Evolutionary conservation across 2,113 vertebrate genomes (phyloP).

Genomic region (Aspiorhynchus laticeps): DNA sequence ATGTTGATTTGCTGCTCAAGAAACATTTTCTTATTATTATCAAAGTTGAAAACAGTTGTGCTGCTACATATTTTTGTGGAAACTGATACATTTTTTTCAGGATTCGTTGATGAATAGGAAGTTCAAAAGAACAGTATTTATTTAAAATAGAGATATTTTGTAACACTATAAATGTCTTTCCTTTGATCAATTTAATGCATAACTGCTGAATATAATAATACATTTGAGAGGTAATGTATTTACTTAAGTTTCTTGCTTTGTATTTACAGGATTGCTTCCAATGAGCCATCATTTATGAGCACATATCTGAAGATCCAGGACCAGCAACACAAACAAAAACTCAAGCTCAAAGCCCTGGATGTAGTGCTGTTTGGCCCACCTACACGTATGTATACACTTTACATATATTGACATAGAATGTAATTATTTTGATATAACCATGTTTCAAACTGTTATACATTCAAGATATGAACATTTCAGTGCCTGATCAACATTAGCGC

Average conservation of each 20-base stretch:
- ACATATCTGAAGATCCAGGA: constrained; percentile 90
- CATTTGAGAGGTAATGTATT: background rate
- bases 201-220: background rate
- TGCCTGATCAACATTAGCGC: background rate
- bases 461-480: background rate
- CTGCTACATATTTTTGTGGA: background rate
- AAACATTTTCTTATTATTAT: background rate
- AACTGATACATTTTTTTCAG: background rate
- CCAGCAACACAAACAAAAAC: constrained; percentile 95
- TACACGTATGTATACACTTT: constrained; percentile 81
- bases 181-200: background rate
- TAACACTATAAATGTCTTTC: background rate
- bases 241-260: background rate
- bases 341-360: constrained; percentile 95
- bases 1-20: background rate
- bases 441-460: background rate
- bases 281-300: constrained; percentile 92
- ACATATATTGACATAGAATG: background rate
- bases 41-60: background rate
- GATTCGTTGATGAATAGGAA: background rate
- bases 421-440: background rate
- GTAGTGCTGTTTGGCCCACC: constrained; percentile 94
- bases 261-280: constrained; percentile 89
- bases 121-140: background rate
- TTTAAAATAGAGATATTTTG: background rate